phyloP scores from a whole-genome alignment of 2,113 vertebrate species.

The Pyrgilauda ruficollis region DNA sequence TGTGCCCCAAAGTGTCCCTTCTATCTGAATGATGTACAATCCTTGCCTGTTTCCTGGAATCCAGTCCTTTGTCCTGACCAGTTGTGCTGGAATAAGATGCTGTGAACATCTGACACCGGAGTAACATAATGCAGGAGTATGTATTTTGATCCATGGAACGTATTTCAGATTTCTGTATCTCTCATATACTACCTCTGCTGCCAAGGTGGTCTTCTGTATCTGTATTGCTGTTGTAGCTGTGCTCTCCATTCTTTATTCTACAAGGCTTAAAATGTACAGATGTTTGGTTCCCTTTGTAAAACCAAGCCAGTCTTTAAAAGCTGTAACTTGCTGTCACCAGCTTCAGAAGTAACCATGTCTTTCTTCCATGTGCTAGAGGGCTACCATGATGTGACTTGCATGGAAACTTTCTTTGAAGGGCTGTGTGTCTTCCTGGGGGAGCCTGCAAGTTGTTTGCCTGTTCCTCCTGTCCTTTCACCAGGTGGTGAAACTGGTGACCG shows the following conservation, averaged over 20 bases:
- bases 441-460: background rate
- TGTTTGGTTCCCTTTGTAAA: background rate
- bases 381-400: background rate
- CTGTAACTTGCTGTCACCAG: background rate
- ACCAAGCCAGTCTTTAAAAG: background rate
- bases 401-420: background rate
- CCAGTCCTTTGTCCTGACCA: background rate
- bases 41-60: background rate
- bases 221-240: background rate
- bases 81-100: background rate
- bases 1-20: background rate
- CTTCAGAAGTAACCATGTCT: background rate
- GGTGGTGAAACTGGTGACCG: background rate
- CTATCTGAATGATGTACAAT: background rate
- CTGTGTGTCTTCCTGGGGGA: background rate
- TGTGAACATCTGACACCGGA: background rate
- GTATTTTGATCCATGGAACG: background rate
- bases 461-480: background rate
- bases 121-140: background rate
- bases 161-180: background rate
- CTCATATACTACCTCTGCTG: background rate
- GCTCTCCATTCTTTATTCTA: background rate
- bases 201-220: background rate
- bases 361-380: background rate
- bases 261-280: background rate